Base-by-base conservation (phyloP, 1,140 invertebrate genomes). In the Drosophila grimshawi region DNA sequence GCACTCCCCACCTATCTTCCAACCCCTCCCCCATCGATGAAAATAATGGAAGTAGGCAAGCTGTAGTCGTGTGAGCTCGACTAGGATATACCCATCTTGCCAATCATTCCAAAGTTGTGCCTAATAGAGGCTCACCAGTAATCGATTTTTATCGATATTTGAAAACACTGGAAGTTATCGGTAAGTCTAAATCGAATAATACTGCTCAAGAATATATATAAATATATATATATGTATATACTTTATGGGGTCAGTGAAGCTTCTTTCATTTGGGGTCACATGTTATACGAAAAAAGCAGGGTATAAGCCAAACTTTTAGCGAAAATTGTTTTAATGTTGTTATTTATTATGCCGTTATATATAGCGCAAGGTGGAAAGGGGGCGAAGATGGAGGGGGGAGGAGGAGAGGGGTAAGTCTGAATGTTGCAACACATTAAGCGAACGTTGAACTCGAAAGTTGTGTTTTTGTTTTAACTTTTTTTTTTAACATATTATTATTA, bases 261-360 rank as follows among this genome's bases (percentile, higher is more conserved):
- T 19, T 19, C 19, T 19, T 19, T 19, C 19, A 19, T 19, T 19
- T 19, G 19, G 19, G 19, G 1, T 1, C 19, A 19, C 19, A 19
- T 19, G 19, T 19, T 19, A 66, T 57, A 39, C 37, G 45, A 52
- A 35, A n/a, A 74, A 29, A 62, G 32, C 53, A 70, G 65, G 56
- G 57, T 60, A 80, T 41, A 32, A 45, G 35, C 19, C 30, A 30
- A 52, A 71, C 68, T 78, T 77, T 43, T 56, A 60, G 48, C 19
- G 56, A 53, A 70, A 53, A 71, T 43, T 57, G 6, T 71, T 66
- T 66, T 59, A 64, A 55, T 53, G 51, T 57, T 65, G 27, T 49
- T 59, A 66, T 66, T 59, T 39, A 59, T 59, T 32, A 33, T 30
- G 53, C 52, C 41, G 43, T 64, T 43, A 37, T 4, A 33, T 2